Base-by-base conservation (phyloP, 2,888 invertebrate species). In the Lissocephala sabroskyi region DNA sequence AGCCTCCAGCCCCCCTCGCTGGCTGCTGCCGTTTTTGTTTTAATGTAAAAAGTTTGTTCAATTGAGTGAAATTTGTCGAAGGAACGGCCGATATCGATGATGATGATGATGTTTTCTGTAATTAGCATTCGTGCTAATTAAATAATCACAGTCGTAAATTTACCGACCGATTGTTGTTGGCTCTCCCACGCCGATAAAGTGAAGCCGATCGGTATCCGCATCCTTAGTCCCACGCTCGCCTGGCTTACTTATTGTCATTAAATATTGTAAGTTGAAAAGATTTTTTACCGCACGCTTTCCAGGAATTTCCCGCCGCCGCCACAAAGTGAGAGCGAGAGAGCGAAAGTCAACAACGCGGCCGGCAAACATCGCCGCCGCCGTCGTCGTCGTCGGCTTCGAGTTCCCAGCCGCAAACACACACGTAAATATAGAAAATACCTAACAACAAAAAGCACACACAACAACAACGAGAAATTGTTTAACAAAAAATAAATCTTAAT, bases 21-120 rank as follows among this genome's bases (percentile, higher is more conserved):
- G 32, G 10, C 9, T 41, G 48, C 9, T 44, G 42, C 14, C 44
- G 40, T 47, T 48, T 48, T 65, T 63, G 66, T 61, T 65, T 71
- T 78, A 79, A 80, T 80, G 80, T 70, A 75, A 74, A 74, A 80
- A 68, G 67, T 64, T 63, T 77, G 76, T 73, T 68, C 55, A 74
- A 68, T 71, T 67, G 59, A 58, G 52, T 59, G 52, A 68, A 74
- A 71, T 66, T 71, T 65, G 65, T 67, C 61, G 65, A 45, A 61
- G 65, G n/a, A n/a, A n/a, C 23, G 23, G 23, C 7, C 7, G 23
- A 7, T 3, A 23, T 5, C 7, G 4, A 23, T 3, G 23, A 5
- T 5, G 7, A 23, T 7, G 23, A 3, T 23, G 23, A 23, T 23
- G 26, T 41, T 18, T 30, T 6, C n/a, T 45, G 37, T 52, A 73